Conservation (phyloP, 2,113 vertebrate species). For the Acrocephalus kingi region DNA sequence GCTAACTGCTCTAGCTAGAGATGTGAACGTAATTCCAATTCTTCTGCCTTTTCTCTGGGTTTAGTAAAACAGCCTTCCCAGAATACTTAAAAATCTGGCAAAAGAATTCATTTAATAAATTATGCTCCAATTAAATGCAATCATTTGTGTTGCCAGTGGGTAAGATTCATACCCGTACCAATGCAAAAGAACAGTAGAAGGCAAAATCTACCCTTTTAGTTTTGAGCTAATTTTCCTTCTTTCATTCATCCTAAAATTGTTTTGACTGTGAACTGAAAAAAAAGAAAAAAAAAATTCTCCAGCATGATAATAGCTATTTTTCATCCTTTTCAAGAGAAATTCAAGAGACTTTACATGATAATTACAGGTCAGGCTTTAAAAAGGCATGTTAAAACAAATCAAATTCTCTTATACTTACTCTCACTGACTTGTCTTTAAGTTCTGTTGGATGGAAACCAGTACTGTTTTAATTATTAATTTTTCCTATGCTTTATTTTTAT, state of each 20-base stretch:
- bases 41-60: not conserved
- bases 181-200: not conserved
- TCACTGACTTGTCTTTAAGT: not conserved
- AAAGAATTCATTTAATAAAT: not conserved
- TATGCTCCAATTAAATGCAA: not conserved
- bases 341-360: not conserved
- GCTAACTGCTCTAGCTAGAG: not conserved
- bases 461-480: not conserved
- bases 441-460: not conserved
- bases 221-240: not conserved
- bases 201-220: not conserved
- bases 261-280: not conserved
- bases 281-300: not conserved
- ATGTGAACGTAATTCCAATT: not conserved
- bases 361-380: not conserved
- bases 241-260: not conserved
- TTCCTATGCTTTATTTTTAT: not conserved
- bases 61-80: not conserved
- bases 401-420: not conserved
- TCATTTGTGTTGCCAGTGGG: not conserved
- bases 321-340: not conserved
- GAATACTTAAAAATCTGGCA: not conserved
- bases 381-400: not conserved
- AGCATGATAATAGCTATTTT: not conserved
- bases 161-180: not conserved